Evolutionary conservation across 1,140 invertebrate species (phyloP), one percentile per base, ranked within the genome.

Genomic region (Bicyclus anynana): DNA sequence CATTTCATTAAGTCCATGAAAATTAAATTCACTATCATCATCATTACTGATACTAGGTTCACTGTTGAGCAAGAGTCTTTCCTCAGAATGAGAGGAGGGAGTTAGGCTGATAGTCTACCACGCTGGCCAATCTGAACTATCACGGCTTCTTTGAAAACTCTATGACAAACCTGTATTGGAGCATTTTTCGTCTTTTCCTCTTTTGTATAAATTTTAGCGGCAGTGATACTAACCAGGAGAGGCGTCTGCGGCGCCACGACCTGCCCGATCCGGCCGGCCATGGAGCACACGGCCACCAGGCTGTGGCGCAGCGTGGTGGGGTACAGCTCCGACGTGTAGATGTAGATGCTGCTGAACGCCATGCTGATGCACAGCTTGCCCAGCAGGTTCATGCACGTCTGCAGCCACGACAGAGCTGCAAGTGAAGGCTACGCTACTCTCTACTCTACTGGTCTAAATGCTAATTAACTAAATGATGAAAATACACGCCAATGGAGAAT

Each of bases 311-410:
- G 78, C 51, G 89, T 90, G 2, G 93, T 94, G 1, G 93, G 93
- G 69, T 93, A 94, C 74, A 94, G 86, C 82, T 94, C 93, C 0
- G 92, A 90, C 0, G 93, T 93, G 66, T 93, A 93, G 51, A 94
- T 90, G 72, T 94, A 94, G 12, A 93, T 85, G 44, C 90, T 90
- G 54, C 90, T 90, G 66, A 93, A 93, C 0, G 91, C 88, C 75
- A 91, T 90, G 12, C 92, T 92, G 60, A 92, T 93, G 53, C 90
- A 91, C 66, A 91, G 90, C 80, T 94, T 94, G 2, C 93, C 93
- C 58, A 87, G 53, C 67, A 87, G 54, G 53, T 72, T 84, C 2
- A 85, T 69, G 2, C 74, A 75, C 13, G 80, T 87, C 60, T 67
- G 67, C 49, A 80, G 62, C 84, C 82, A 87, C 3, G 50, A 35